Evolutionary conservation across 1,140 invertebrate species (phyloP).

Genomic region (Aphidius ervi): DNA sequence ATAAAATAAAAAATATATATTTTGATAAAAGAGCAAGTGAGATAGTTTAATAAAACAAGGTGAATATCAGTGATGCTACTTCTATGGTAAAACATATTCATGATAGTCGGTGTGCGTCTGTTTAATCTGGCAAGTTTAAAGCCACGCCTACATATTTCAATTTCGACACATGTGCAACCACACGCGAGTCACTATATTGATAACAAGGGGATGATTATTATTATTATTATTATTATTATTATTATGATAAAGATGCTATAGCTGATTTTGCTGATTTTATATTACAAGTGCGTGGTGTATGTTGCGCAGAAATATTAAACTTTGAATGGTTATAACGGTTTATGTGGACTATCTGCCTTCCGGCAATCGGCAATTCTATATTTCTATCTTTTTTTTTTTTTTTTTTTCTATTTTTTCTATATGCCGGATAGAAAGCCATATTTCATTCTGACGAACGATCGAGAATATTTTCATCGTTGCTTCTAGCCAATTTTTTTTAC

Average conservation of each 20-base stretch:
- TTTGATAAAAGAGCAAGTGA: too few species aligned
- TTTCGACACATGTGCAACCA: slow-evolving; percentile 51
- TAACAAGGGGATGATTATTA: not conserved
- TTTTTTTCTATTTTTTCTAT: not conserved
- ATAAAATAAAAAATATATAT: too few species aligned
- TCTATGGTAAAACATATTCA: slow-evolving; percentile 47
- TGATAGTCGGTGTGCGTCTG: slow-evolving; percentile 48
- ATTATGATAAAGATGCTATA: not conserved
- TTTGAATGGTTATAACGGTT: slow-evolving; percentile 20
- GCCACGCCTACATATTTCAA: slow-evolving; percentile 57
- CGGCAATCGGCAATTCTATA: slow-evolving; percentile 19
- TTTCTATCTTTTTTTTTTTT: slow-evolving; percentile 5
- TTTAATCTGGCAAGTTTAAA: slow-evolving; percentile 33
- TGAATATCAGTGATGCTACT: too few species aligned
- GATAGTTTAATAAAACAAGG: too few species aligned
- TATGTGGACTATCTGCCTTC: slow-evolving; percentile 17
- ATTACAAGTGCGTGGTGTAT: slow-evolving; percentile 28
- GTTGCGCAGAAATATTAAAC: slow-evolving; percentile 30
- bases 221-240: too few species aligned
- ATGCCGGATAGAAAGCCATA: slow-evolving; percentile 30
- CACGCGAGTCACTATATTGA: slow-evolving; percentile 19
- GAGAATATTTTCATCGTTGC: slow-evolving; percentile 49
- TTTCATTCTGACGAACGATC: slow-evolving; percentile 50
- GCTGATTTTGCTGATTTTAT: slow-evolving; percentile 3
- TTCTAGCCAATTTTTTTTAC: slow-evolving; percentile 29